Base-by-base conservation (phyloP, 2,797 vertebrate species). In the Macropodus opercularis region DNA sequence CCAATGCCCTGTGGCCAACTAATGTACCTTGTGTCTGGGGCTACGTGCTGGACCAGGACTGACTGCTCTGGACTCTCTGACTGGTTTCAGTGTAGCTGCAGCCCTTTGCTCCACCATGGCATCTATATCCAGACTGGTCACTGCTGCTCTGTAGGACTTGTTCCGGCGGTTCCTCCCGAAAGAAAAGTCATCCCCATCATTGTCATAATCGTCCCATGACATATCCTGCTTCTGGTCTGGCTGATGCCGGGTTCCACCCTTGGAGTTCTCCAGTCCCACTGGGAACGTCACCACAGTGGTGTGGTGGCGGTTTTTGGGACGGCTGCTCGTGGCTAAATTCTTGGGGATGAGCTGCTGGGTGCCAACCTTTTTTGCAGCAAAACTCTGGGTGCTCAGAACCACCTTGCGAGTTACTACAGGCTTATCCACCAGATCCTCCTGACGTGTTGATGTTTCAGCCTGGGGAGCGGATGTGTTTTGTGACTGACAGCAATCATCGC, bases 321-420 rank as follows among this genome's bases (percentile, higher is more conserved):
- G 93, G 74, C 90, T 74, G 18, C 67, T 47, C 40, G 85, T 60
- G 0, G 95, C 95, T 83, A 98, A 50, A 79, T 79, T 90, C 48
- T 84, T 94, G 24, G 97, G 97, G 58, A 99, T 98, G 44, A 98
- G 85, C 90, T 99, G 97, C 19, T 93, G 89, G 0, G 89, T 94
- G 12, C 96, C 95, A 39, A 90, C 52, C 74, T 94, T 96, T 13
- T 80, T 87, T 0, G 95, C 93, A 0, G 77, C 95, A 0, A 91
- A 80, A 59, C 96, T 96, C 13, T 93, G 75, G 0, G 95, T 98
- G 92, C 96, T 98, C 47, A 98, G 87, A 41, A 97, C 0, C n/a
- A 94, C 62, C 26, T 19, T 41, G 7, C 31, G 46, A 46, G 72
- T 63, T 4, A 77, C 71, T 0, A 3, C 59, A 0, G 69, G 38